phyloP scores from a whole-genome alignment of 2,888 invertebrate genomes.

The Hoplodrina blanda region DNA sequence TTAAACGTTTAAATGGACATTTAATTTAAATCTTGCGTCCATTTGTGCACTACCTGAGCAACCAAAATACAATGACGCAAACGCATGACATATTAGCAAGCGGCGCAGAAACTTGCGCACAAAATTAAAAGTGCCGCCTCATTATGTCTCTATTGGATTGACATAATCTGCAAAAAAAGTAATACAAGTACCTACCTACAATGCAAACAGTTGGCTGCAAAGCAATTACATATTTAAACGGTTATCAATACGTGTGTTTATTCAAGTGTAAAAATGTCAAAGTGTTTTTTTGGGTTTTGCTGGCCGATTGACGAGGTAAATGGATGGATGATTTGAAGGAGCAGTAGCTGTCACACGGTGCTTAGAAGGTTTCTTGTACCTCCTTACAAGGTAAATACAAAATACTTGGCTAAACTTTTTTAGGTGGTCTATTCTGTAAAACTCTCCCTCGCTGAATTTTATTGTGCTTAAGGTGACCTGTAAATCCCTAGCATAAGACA shows the following conservation, averaged over 20 bases:
- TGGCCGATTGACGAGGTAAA: conserved; percentile 33
- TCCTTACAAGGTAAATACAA: neutral
- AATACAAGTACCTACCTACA: neutral
- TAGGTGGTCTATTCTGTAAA: too few relatives aligned
- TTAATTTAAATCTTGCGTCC: conserved; percentile 70
- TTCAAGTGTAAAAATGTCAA: conserved; percentile 65
- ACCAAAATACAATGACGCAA: conserved; percentile 64
- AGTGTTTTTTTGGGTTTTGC: conserved; percentile 20
- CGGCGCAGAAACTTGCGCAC: conserved; percentile 68
- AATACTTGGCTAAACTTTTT: too few relatives aligned
- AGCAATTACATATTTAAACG: conserved; percentile 75
- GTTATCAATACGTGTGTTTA: conserved; percentile 67
- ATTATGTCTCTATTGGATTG: conserved; percentile 77
- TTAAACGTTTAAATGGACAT: conserved; percentile 63
- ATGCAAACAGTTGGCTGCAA: conserved; percentile 57
- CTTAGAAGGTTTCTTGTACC: neutral
- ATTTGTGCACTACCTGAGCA: conserved; percentile 62
- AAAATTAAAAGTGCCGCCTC: conserved; percentile 58
- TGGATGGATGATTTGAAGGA: conserved; percentile 12
- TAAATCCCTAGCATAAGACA: too few relatives aligned
- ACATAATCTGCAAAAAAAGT: conserved; percentile 76
- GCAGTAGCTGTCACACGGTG: conserved; percentile 20
- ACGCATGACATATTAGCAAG: conserved; percentile 68
- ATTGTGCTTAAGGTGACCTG: too few relatives aligned
- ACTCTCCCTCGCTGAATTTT: too few relatives aligned